phyloP scores from a whole-genome alignment of 1,140 invertebrate species.

The Dufourea novaeangliae region DNA sequence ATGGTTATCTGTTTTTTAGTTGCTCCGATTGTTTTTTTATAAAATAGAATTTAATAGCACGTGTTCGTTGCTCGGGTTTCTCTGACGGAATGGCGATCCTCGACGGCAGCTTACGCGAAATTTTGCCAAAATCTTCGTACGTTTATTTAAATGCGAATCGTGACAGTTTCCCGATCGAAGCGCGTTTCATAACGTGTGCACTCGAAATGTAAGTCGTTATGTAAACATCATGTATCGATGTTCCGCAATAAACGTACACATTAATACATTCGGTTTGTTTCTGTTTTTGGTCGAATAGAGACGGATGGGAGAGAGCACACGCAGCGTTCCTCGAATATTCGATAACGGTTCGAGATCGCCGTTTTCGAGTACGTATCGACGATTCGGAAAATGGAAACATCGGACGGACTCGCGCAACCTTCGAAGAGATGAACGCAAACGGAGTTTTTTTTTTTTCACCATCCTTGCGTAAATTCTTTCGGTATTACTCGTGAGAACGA shows the following conservation, averaged over 20 bases:
- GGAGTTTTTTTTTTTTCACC: neutral
- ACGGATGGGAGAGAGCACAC: neutral
- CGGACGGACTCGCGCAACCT: constrained; percentile 28
- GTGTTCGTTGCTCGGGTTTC: neutral
- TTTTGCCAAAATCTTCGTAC: constrained; percentile 22
- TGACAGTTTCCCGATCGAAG: neutral
- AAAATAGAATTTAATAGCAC: constrained; percentile 35
- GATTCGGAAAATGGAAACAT: constrained; percentile 24
- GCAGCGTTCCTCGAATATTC: neutral
- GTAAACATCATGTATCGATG: constrained; percentile 50
- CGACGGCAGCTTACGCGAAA: no score
- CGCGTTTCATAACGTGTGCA: neutral
- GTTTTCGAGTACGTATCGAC: neutral
- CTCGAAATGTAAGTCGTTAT: constrained; percentile 37
- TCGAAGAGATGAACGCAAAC: neutral
- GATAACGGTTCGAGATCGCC: neutral
- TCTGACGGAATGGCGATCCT: neutral
- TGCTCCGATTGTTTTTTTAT: constrained; percentile 42
- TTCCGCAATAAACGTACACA: constrained; percentile 60
- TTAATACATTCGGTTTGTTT: constrained; percentile 1
- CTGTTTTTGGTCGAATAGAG: neutral
- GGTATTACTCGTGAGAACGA: constrained; percentile 40
- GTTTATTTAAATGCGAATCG: constrained; percentile 29
- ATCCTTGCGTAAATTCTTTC: constrained; percentile 12
- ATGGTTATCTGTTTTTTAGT: constrained; percentile 47